Evolutionary conservation across 2,888 invertebrate species (phyloP).

Genomic region (Perithous albicinctus): DNA sequence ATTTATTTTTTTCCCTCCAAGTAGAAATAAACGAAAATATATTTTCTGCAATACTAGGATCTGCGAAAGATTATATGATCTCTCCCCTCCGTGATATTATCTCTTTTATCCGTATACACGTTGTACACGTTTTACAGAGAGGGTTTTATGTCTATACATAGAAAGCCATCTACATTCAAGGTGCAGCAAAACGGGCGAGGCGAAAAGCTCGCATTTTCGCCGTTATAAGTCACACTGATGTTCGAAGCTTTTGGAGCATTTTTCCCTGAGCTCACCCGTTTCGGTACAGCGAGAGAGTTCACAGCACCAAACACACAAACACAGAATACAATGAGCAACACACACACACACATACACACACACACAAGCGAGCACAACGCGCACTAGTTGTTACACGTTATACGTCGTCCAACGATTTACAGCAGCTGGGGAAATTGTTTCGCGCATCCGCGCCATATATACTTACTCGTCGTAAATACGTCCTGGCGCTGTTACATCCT

Average conservation of each 20-base stretch:
- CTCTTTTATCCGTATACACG: too few relatives aligned
- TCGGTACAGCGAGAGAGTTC: background rate
- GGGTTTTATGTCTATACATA: conserved; percentile 5
- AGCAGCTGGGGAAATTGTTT: conserved; percentile 36
- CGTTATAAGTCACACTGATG: conserved; percentile 63
- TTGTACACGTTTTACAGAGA: too few relatives aligned
- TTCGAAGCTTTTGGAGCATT: conserved; percentile 64
- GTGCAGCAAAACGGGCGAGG: background rate
- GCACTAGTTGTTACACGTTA: background rate
- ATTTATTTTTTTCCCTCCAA: too few relatives aligned
- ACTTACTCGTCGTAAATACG: conserved; percentile 22
- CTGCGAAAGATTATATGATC: conserved; percentile 32
- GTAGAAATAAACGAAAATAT: conserved; percentile 36
- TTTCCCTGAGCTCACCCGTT: conserved; percentile 31
- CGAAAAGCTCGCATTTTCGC: conserved; percentile 17
- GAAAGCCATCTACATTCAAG: background rate
- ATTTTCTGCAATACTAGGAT: conserved; percentile 48
- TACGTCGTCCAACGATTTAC: conserved; percentile 29
- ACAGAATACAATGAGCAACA: background rate
- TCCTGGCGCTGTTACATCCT: conserved; percentile 8
- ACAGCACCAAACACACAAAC: background rate
- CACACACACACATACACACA: too few relatives aligned
- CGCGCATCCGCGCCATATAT: conserved; percentile 24
- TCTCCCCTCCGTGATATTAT: background rate
- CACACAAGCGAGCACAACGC: too few relatives aligned